These are phyloP conservation scores for Poecilia velifera DNA, from an alignment of 2,797 vertebrate genomes.

Conservation along the genomic window DNA sequence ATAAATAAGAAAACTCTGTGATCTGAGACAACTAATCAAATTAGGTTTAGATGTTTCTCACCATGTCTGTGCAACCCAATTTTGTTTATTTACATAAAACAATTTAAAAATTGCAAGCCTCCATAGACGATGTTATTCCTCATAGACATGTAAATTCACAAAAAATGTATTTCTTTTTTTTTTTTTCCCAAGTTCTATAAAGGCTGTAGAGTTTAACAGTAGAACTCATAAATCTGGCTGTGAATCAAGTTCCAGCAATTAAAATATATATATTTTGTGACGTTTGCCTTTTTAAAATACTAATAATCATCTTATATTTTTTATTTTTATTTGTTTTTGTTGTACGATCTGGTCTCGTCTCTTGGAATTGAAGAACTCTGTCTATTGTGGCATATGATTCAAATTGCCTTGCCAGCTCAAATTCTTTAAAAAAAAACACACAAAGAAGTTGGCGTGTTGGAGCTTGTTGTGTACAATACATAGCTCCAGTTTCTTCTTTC, in stretches of 20 bases:
- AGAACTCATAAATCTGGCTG: neutral
- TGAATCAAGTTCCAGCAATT: neutral
- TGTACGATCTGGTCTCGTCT: neutral
- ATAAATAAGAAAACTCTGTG: constrained; percentile 1
- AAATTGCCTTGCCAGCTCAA: neutral
- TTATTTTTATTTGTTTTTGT: neutral
- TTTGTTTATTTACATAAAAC: neutral
- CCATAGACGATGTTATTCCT: neutral
- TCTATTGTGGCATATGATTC: neutral
- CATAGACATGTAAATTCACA: neutral
- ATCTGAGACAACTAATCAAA: constrained; percentile 44
- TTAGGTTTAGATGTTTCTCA: constrained; percentile 2
- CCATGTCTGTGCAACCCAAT: constrained; percentile 1
- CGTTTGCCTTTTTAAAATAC: neutral
- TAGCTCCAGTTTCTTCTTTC: neutral
- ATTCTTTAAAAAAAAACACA: neutral
- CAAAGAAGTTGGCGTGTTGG: neutral
- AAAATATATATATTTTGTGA: neutral
- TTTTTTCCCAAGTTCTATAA: neutral
- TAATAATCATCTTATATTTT: neutral
- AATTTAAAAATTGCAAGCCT: neutral
- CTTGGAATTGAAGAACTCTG: neutral
- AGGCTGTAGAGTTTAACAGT: neutral
- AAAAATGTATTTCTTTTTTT: neutral
- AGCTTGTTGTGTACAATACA: neutral